Evolutionary conservation across 1,140 invertebrate species (phyloP).

Genomic region (Marisa cornuarietis): DNA sequence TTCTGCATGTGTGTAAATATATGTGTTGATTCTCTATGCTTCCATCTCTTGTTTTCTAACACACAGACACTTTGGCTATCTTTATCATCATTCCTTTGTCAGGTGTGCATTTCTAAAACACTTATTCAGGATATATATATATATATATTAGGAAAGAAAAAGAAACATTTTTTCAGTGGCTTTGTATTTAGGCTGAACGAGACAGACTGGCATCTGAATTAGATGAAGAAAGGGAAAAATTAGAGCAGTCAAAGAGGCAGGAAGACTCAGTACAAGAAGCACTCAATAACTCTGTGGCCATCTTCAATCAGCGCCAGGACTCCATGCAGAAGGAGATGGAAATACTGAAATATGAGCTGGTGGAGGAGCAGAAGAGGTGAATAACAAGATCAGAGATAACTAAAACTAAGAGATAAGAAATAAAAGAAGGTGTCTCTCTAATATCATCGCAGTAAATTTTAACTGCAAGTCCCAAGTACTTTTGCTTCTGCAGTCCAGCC

Average conservation of each 20-base stretch:
- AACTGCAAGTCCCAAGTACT: too few species aligned
- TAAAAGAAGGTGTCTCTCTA: too few species aligned
- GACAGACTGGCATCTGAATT: conserved; percentile 17
- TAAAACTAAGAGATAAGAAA: too few species aligned
- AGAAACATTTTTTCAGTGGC: too few species aligned
- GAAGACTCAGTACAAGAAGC: conserved; percentile 21
- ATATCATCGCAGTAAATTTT: too few species aligned
- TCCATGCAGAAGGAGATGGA: conserved; percentile 15
- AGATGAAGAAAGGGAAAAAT: conserved; percentile 8
- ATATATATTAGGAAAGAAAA: too few species aligned
- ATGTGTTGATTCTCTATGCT: too few species aligned
- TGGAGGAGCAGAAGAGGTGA: conserved; percentile 15
- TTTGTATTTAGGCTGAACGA: conserved; percentile 10
- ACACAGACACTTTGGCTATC: not conserved
- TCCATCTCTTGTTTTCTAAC: not conserved
- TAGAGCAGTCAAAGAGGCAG: conserved; percentile 3
- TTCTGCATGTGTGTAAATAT: too few species aligned
- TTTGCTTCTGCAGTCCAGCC: too few species aligned
- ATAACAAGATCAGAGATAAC: not conserved
- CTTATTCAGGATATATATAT: too few species aligned
- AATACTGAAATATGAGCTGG: conserved; percentile 11
- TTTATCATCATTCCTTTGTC: not conserved
- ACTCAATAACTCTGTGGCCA: conserved; percentile 24
- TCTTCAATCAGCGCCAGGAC: conserved; percentile 24
- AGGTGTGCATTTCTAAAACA: not conserved